Percentiles rank a stretch among this genome's conserved stretches.
Conservation (phyloP, 2,888 invertebrate species). For the Hirtodrosophila alboralis region DNA sequence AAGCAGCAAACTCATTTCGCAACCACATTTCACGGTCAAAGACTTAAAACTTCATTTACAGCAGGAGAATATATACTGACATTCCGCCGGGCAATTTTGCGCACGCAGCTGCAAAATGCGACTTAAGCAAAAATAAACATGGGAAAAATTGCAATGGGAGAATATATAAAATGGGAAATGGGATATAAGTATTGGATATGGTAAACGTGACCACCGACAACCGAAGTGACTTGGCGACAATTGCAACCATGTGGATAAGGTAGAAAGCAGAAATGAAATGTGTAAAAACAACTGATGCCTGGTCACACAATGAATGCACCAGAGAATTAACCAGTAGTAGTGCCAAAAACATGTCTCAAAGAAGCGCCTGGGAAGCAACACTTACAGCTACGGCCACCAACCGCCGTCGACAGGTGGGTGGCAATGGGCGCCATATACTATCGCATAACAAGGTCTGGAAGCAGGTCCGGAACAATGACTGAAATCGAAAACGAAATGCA, state of each 20-base stretch:
- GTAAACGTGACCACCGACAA: conserved; percentile 59
- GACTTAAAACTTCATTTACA: conserved; percentile 27
- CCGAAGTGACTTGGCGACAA: conserved; percentile 51
- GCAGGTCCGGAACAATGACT: conserved; percentile 42
- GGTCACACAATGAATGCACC: conserved; percentile 3
- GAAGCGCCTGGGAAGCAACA: conserved; percentile 13
- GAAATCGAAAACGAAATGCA: conserved; percentile 62
- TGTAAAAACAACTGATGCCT: conserved; percentile 4
- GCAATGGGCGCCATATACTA: conserved; percentile 22
- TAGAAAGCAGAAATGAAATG: conserved; percentile 17
- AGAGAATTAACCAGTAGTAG: conserved; percentile 1
- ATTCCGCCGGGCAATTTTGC: conserved; percentile 36
- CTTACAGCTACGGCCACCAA: conserved; percentile 2
- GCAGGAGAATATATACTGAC: conserved; percentile 19
- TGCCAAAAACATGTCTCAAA: conserved; percentile 7
- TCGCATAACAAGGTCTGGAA: not conserved
- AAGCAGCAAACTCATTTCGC: conserved; percentile 26
- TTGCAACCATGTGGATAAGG: conserved; percentile 35
- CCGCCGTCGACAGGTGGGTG: conserved; percentile 58
- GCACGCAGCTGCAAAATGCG: conserved; percentile 55
- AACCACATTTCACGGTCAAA: conserved; percentile 45
- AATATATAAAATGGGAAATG: conserved; percentile 1
- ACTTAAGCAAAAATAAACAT: conserved; percentile 45
- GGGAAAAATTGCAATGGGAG: conserved; percentile 21
- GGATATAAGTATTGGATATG: conserved; percentile 1